Evolutionary conservation across 2,888 invertebrate species (phyloP).

Genomic region (Elaeidobius kamerunicus): DNA sequence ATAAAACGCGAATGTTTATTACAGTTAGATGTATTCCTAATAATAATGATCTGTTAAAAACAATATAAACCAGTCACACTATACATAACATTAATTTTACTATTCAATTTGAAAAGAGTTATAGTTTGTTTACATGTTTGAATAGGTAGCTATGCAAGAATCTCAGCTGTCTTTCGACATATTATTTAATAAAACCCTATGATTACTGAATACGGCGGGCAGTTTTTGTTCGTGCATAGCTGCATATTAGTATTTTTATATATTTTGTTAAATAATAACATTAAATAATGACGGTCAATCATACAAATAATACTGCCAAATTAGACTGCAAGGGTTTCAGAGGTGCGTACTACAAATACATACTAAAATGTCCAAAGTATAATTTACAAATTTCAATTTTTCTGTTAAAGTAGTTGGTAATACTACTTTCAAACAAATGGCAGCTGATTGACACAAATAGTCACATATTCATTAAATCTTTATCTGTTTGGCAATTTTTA

Average conservation of each 20-base stretch:
- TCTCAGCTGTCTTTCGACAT: not conserved
- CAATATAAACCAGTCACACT: conserved; percentile 33
- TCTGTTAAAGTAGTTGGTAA: no score
- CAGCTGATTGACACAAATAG: no score
- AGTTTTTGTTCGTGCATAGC: not conserved
- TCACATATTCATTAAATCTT: no score
- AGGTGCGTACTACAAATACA: no score
- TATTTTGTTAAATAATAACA: not conserved
- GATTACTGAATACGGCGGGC: not conserved
- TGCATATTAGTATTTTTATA: not conserved
- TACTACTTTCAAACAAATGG: no score
- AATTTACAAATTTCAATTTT: no score
- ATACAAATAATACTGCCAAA: not conserved
- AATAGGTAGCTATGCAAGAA: not conserved
- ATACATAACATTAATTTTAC: conserved; percentile 36
- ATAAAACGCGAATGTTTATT: conserved; percentile 40
- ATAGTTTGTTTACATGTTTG: not conserved
- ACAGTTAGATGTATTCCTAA: conserved; percentile 37
- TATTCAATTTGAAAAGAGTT: conserved; percentile 16
- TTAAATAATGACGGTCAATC: no score
- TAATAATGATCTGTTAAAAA: conserved; percentile 35
- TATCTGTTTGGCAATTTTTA: no score
- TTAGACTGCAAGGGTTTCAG: not conserved
- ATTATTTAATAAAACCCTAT: not conserved
- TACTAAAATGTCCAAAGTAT: not conserved